A percentile compares a stretch with the other conserved stretches of the same genome.
Conservation (phyloP, 2,797 vertebrate species). For the Cephalopachus bancanus region DNA sequence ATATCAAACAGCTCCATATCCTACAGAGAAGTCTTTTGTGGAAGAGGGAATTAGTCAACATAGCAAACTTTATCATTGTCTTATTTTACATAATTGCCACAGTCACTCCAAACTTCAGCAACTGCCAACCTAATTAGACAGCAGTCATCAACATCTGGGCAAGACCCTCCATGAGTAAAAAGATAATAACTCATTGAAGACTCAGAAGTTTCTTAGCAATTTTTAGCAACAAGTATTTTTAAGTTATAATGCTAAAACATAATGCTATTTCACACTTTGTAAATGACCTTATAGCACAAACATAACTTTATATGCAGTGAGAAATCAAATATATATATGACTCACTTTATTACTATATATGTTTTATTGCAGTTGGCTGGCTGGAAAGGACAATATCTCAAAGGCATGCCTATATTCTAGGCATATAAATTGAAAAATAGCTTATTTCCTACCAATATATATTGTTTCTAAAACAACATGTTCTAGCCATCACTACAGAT, state of each 20-base stretch:
- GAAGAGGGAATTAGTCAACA: background rate
- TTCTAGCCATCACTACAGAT: background rate
- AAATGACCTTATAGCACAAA: background rate
- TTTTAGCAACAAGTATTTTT: background rate
- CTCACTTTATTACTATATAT: background rate
- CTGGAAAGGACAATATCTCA: background rate
- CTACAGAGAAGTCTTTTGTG: background rate
- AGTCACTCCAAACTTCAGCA: background rate
- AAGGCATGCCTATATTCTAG: background rate
- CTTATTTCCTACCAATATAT: background rate
- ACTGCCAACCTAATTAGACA: background rate
- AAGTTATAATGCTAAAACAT: background rate
- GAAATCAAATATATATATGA: background rate
- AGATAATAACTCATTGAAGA: too few relatives aligned
- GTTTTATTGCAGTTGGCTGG: background rate
- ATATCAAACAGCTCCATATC: background rate
- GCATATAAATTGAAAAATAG: background rate
- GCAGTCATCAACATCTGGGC: background rate
- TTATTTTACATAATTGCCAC: background rate
- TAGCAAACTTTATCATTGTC: background rate
- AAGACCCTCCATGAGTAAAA: too few relatives aligned
- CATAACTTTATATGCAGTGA: background rate
- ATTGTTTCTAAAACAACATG: background rate
- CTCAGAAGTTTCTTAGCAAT: background rate
- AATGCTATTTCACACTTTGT: background rate